Conservation (phyloP, 2,888 invertebrate species). For the Mechanitis mazaeus region DNA sequence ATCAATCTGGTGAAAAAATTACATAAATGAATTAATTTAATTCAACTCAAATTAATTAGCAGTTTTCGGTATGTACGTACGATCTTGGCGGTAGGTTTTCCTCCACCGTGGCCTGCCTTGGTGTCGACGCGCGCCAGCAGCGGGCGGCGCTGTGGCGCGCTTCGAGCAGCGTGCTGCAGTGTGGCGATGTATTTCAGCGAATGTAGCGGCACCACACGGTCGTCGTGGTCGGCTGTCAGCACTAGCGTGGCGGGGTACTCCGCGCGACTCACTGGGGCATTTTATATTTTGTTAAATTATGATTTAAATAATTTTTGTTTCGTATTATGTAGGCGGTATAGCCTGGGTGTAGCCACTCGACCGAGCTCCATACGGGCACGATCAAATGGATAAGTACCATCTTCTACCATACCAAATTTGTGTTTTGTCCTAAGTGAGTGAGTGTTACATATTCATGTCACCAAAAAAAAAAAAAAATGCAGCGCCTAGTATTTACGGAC, state of each 20-base stretch:
- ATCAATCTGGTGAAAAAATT: constrained; percentile 84
- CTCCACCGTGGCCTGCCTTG: constrained; percentile 97
- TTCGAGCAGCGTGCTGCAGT: constrained; percentile 83
- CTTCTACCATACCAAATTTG: too few relatives aligned
- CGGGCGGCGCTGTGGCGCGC: constrained; percentile 82
- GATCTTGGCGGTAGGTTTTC: constrained; percentile 96
- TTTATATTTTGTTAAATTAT: too few relatives aligned
- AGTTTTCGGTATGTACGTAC: constrained; percentile 65
- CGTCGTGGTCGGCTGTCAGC: constrained; percentile 98
- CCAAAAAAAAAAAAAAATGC: too few relatives aligned
- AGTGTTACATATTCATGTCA: too few relatives aligned
- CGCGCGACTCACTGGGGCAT: constrained; percentile 38
- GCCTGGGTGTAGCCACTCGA: too few relatives aligned
- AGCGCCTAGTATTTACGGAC: constrained; percentile 30
- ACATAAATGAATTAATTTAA: not conserved
- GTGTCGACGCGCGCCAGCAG: constrained; percentile 93
- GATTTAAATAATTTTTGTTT: too few relatives aligned
- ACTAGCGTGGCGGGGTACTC: constrained; percentile 95
- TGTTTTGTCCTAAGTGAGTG: too few relatives aligned
- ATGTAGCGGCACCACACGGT: constrained; percentile 98
- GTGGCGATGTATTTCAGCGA: constrained; percentile 96
- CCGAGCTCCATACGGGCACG: too few relatives aligned
- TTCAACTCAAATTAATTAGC: not conserved
- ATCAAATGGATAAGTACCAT: too few relatives aligned
- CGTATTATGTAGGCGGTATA: too few relatives aligned